Conservation (phyloP, 2,797 vertebrate species). For the Lutjanus argentimaculatus region DNA sequence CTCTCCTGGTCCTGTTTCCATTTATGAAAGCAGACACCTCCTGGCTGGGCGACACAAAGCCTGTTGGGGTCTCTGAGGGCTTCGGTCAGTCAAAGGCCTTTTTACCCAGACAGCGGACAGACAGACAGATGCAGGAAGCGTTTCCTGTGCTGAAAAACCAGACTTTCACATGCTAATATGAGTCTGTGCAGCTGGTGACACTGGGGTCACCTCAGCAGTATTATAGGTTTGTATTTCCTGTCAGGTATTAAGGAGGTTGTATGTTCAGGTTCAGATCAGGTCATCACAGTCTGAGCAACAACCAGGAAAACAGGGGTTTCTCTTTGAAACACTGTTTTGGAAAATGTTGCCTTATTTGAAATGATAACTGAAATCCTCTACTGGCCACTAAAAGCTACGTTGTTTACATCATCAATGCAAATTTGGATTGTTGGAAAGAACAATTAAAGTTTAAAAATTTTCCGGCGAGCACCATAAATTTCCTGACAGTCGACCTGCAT, state of each 20-base stretch:
- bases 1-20: slow-evolving; percentile 49
- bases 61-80: slow-evolving; percentile 56
- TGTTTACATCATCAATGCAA: no score
- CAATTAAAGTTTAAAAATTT: no score
- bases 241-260: neutral
- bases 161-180: slow-evolving; percentile 66
- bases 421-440: no score
- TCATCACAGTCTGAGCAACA: neutral
- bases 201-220: slow-evolving; percentile 9
- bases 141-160: slow-evolving; percentile 59
- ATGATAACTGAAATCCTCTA: neutral
- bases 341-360: neutral
- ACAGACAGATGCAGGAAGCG: slow-evolving; percentile 52
- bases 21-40: slow-evolving; percentile 78
- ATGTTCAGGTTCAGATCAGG: slow-evolving; percentile 27
- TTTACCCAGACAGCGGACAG: slow-evolving; percentile 44
- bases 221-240: slow-evolving; percentile 25
- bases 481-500: no score
- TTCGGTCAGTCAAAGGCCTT: slow-evolving; percentile 68
- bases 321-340: neutral
- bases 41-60: slow-evolving; percentile 59
- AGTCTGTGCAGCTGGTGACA: slow-evolving; percentile 34
- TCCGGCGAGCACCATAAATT: no score
- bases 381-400: no score
- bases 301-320: neutral